A percentile compares a stretch with the other conserved stretches of the same genome.
phyloP scores from a whole-genome alignment of 2,888 invertebrate species.

The Phasia obesa region DNA sequence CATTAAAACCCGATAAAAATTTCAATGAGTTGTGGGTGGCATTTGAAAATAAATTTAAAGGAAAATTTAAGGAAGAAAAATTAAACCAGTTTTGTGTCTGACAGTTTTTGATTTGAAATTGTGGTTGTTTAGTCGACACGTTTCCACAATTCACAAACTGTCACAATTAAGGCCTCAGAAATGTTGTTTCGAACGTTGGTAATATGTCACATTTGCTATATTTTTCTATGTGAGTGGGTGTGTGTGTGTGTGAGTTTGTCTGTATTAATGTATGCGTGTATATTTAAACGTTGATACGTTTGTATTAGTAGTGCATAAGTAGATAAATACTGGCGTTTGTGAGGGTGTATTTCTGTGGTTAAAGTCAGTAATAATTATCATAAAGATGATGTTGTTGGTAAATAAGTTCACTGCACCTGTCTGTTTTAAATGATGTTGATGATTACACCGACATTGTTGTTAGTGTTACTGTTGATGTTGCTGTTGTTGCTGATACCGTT shows the following conservation, averaged over 20 bases:
- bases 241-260: not conserved
- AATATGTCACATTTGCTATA: conserved; percentile 35
- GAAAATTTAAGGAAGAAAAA: conserved; percentile 9
- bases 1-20: not conserved
- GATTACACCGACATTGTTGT: conserved; percentile 22
- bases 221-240: not conserved
- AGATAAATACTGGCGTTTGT: not conserved
- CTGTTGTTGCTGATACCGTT: conserved; percentile 27
- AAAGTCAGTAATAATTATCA: conserved; percentile 29
- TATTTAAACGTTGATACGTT: no score
- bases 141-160: conserved; percentile 58
- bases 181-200: conserved; percentile 27
- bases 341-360: conserved; percentile 1
- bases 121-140: conserved; percentile 61
- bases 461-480: not conserved
- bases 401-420: conserved; percentile 71
- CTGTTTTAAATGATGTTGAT: conserved; percentile 43
- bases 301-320: not conserved
- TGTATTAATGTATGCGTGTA: no score
- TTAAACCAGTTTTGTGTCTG: conserved; percentile 27
- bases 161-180: conserved; percentile 54
- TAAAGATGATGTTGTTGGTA: conserved; percentile 37
- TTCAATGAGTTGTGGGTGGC: not conserved
- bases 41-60: conserved; percentile 9
- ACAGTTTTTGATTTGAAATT: conserved; percentile 56